Evolutionary conservation across 2,797 vertebrate genomes (phyloP), one percentile per base, ranked within the genome.

Genomic region (Huso huso): DNA sequence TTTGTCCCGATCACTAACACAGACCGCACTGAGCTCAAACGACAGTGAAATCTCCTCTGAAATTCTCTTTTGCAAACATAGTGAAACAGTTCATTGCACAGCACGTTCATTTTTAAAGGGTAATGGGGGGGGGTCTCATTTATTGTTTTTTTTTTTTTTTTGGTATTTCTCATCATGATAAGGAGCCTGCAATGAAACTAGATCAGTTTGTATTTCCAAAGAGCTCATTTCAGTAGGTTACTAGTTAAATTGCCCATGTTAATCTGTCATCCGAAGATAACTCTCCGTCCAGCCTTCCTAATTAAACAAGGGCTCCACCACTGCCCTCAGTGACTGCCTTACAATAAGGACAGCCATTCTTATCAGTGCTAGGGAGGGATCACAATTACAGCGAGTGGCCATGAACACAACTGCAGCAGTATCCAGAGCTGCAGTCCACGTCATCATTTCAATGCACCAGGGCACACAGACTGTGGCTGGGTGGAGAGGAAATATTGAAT

Each of bases 161-260:
- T 18, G 15, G 15, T 18, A 1, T 75, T 83, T 74, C 73, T 77
- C 83, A 71, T 64, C 69, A 71, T 71, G 73, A 79, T 81, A 74
- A 76, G 74, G 68, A 70, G 73, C 69, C 37, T 12, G 9, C 7
- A 63, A 81, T 86, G 87, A 89, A 90, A 91, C 84, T 63, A 61
- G 83, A 89, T 78, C 84, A 81, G 1, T 60, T 80, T 84, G 84
- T 83, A 88, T 90, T 86, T 86, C 78, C 75, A 77, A 78, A 80
- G 73, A 74, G 81, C 82, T 88, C 88, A 87, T 86, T 84, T 88
- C 74, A 79, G 82, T 76, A 88, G 87, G 88, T 90, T 88, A 89
- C 85, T 86, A 83, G 87, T 89, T 89, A 88, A 90, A 90, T 91
- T 89, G 87, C 82, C 84, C 88, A 79, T 80, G 88, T 86, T 86